These are phyloP conservation scores for Sitta europaea DNA, from an alignment of 2,113 vertebrate species.

Conservation along the genomic window DNA sequence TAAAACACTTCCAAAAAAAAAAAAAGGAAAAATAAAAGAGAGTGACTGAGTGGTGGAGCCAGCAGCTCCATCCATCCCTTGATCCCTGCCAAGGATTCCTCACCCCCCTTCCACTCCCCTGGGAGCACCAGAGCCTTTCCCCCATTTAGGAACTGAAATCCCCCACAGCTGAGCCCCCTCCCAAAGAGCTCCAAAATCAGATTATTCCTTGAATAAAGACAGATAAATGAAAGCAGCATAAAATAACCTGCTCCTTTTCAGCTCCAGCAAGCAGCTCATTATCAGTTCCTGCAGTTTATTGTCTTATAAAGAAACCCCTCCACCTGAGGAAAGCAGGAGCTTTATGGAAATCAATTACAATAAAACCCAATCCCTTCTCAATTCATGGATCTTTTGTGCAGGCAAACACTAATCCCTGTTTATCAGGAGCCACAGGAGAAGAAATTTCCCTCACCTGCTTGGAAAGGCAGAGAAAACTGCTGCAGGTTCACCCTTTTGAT, in stretches of 20 bases:
- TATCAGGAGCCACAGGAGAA: background rate
- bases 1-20: too few relatives aligned
- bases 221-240: background rate
- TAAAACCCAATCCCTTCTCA: background rate
- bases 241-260: background rate
- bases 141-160: rapidly evolving
- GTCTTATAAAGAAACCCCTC: background rate
- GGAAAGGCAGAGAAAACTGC: background rate
- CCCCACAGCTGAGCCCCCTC: background rate
- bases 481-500: background rate
- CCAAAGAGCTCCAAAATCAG: background rate
- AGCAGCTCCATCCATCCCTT: background rate
- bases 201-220: background rate
- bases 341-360: background rate
- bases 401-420: background rate
- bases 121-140: background rate
- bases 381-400: background rate
- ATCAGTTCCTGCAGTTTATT: background rate
- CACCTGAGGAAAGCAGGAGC: background rate
- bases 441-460: background rate
- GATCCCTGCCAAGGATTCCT: background rate
- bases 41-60: too few relatives aligned
- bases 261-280: background rate
- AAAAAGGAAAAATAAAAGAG: too few relatives aligned
- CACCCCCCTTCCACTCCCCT: background rate